These are phyloP conservation scores for Poecile atricapillus DNA, from an alignment of 2,113 vertebrate species.

Conservation along the genomic window DNA sequence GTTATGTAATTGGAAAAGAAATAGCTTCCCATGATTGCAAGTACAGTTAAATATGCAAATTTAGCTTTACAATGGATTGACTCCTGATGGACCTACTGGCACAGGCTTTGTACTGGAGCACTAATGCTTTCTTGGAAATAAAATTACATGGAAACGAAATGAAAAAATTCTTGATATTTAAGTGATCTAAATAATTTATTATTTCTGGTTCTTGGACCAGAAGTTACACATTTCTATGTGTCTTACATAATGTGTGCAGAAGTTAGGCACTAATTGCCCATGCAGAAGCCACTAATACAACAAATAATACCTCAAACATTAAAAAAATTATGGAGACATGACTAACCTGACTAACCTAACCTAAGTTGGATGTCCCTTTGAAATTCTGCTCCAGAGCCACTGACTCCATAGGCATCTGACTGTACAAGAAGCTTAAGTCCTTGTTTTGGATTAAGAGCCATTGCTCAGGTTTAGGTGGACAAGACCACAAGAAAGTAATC, in stretches of 20 bases:
- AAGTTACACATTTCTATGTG: neutral
- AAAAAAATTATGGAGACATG: neutral
- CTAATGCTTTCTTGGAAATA: neutral
- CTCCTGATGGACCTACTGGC: neutral
- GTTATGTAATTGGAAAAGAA: neutral
- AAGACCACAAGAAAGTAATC: neutral
- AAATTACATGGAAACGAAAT: neutral
- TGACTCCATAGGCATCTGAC: neutral
- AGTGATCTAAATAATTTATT: neutral
- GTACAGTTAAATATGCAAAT: neutral
- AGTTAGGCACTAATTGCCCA: neutral
- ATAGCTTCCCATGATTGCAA: neutral
- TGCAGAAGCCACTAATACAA: neutral
- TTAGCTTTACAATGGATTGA: neutral
- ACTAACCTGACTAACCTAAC: neutral
- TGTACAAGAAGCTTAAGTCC: neutral
- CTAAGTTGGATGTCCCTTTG: neutral
- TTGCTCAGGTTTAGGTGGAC: neutral
- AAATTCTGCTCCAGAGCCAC: neutral
- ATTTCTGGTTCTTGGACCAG: neutral
- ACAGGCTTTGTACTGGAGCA: neutral
- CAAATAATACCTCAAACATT: neutral
- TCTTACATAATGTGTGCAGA: neutral
- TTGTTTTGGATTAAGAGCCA: neutral
- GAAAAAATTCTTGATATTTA: neutral